Percentiles rank a stretch among this genome's conserved stretches.
phyloP scores from a whole-genome alignment of 1,140 invertebrate species.

The Pogonus chalceus region DNA sequence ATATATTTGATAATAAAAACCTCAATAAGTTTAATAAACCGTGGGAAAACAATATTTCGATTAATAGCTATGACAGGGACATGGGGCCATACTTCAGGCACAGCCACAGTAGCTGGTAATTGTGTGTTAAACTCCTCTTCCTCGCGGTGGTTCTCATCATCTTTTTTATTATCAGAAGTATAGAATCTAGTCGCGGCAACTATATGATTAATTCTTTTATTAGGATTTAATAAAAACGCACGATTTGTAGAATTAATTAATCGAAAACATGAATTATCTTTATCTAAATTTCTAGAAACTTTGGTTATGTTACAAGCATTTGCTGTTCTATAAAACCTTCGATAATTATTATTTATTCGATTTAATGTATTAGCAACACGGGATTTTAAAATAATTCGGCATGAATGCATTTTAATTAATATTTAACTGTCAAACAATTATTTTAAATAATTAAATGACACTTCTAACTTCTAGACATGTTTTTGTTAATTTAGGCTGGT shows the following conservation, averaged over 20 bases:
- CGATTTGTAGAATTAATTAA: background rate
- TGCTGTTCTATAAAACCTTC: background rate
- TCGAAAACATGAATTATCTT: background rate
- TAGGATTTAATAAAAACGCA: background rate
- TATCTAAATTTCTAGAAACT: background rate
- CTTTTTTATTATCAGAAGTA: constrained; percentile 20
- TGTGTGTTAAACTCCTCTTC: constrained; percentile 33
- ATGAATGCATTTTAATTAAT: background rate
- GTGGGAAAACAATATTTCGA: constrained; percentile 93
- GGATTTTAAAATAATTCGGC: background rate
- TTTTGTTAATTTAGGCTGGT: too few relatives aligned
- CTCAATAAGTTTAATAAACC: constrained; percentile 97
- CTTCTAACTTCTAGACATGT: too few relatives aligned
- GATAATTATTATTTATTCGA: background rate
- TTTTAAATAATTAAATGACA: too few relatives aligned
- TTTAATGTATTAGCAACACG: background rate
- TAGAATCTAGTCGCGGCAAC: constrained; percentile 7
- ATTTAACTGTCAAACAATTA: too few relatives aligned
- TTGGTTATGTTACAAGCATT: background rate
- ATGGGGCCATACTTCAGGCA: constrained; percentile 95
- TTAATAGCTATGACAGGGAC: constrained; percentile 90
- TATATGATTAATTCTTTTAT: background rate
- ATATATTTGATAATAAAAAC: constrained; percentile 36
- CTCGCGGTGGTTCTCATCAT: constrained; percentile 27
- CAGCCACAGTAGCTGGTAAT: constrained; percentile 77